Evolutionary conservation across 2,888 invertebrate genomes (phyloP).

Genomic region (Noctua comes): DNA sequence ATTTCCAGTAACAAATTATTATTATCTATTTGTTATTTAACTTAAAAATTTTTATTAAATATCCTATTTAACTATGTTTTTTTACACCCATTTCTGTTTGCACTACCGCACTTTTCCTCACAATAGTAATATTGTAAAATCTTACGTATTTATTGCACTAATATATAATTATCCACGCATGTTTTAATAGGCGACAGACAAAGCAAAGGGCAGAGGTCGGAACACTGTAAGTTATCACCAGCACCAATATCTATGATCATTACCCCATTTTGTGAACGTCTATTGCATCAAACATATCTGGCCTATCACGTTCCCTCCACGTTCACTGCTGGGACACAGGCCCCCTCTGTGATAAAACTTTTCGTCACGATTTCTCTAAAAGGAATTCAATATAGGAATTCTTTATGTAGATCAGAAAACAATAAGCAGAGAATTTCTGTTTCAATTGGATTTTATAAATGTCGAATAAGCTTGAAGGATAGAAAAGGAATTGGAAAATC

Average conservation of each 20-base stretch:
- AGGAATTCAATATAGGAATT: too few species aligned
- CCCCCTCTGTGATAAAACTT: not conserved
- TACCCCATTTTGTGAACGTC: slow-evolving; percentile 35
- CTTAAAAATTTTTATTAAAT: too few species aligned
- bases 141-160: slow-evolving; percentile 34
- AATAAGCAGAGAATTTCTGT: not conserved
- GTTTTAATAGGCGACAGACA: slow-evolving; percentile 51
- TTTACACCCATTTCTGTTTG: slow-evolving; percentile 22
- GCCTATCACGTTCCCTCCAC: too few species aligned
- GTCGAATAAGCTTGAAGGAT: not conserved
- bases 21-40: slow-evolving; percentile 1
- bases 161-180: slow-evolving; percentile 46
- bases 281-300: not conserved
- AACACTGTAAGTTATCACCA: slow-evolving; percentile 48
- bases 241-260: slow-evolving; percentile 5
- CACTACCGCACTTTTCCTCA: slow-evolving; percentile 3
- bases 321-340: not conserved
- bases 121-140: slow-evolving; percentile 9
- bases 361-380: too few species aligned
- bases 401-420: not conserved
- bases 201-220: slow-evolving; percentile 36
- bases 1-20: not conserved
- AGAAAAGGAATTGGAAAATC: not conserved
- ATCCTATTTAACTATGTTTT: not conserved
- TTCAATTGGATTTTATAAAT: not conserved